These are phyloP conservation scores for Tiliacea aurago DNA, from an alignment of 2,888 invertebrate species.

Conservation along the genomic window DNA sequence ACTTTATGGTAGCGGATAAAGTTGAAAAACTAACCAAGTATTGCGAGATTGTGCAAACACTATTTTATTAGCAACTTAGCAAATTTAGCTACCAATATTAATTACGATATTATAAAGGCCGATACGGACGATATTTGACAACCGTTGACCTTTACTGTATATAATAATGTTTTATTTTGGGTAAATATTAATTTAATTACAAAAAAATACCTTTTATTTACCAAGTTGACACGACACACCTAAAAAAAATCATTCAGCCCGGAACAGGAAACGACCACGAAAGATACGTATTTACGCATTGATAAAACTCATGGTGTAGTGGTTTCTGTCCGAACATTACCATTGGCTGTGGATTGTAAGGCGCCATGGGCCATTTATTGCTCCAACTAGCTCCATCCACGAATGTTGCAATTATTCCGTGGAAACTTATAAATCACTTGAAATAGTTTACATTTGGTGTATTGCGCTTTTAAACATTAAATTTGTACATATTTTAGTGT, in stretches of 20 bases:
- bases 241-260: constrained; percentile 1
- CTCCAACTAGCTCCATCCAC: constrained; percentile 72
- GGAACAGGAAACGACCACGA: constrained; percentile 9
- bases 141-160: not conserved
- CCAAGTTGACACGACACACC: not conserved
- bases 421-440: constrained; percentile 84
- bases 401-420: constrained; percentile 80
- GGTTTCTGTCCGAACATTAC: constrained; percentile 51
- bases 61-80: not conserved
- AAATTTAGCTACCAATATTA: not conserved
- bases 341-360: constrained; percentile 58
- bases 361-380: constrained; percentile 74
- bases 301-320: constrained; percentile 47
- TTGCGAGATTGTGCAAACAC: not conserved
- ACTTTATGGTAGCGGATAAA: not conserved
- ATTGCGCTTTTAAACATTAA: constrained; percentile 78
- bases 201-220: no score
- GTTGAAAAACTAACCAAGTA: not conserved
- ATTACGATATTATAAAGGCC: not conserved
- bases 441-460: constrained; percentile 81
- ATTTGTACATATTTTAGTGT: constrained; percentile 3
- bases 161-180: no score
- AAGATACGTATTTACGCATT: constrained; percentile 43
- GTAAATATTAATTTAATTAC: no score
- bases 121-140: not conserved